These are phyloP conservation scores for Papilio glaucus DNA, from an alignment of 1,140 invertebrate species.

Conservation along the genomic window DNA sequence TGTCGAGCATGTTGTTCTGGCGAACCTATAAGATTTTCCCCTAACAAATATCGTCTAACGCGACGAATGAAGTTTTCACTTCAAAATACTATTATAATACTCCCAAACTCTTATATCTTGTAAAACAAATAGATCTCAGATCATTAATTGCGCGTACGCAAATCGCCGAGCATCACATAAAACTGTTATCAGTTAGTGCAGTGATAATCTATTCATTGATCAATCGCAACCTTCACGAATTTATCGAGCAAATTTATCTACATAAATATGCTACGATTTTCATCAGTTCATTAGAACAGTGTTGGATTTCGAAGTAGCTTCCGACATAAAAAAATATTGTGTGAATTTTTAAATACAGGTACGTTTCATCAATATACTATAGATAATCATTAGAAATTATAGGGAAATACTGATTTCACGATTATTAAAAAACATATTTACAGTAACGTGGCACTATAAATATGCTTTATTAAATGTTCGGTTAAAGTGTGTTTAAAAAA, in stretches of 20 bases:
- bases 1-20: too few relatives aligned
- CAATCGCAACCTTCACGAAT: neutral
- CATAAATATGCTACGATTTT: constrained; percentile 16
- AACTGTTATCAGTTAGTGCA: neutral
- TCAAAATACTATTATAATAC: too few relatives aligned
- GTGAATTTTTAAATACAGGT: neutral
- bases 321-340: neutral
- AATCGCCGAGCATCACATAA: neutral
- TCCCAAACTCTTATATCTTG: too few relatives aligned
- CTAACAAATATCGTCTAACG: too few relatives aligned
- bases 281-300: neutral
- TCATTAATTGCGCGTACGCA: too few relatives aligned
- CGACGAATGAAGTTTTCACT: too few relatives aligned
- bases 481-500: too few relatives aligned
- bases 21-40: too few relatives aligned
- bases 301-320: neutral
- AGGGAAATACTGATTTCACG: too few relatives aligned
- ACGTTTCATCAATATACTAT: neutral
- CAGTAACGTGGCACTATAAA: neutral
- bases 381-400: neutral
- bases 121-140: too few relatives aligned
- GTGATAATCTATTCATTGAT: constrained; percentile 9
- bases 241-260: neutral
- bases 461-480: too few relatives aligned
- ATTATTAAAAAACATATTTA: neutral